These are phyloP conservation scores for Lanistes nyassanus DNA, from an alignment of 1,140 invertebrate species.

Conservation along the genomic window DNA sequence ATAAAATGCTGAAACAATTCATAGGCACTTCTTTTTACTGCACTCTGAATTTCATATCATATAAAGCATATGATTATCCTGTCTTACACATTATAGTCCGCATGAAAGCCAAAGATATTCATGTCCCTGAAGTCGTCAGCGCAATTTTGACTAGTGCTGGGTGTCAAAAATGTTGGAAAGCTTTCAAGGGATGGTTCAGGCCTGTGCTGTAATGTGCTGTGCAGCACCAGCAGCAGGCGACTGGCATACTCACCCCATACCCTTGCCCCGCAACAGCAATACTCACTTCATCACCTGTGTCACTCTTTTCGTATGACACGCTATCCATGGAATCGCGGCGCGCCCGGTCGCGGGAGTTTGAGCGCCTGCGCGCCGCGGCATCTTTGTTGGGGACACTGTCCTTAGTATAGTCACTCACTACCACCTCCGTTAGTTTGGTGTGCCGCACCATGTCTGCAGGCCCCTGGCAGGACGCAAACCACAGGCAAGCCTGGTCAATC, in stretches of 20 bases:
- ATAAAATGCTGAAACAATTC: too few relatives aligned
- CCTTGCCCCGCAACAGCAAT: slow-evolving; percentile 53
- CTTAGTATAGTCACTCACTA: slow-evolving; percentile 64
- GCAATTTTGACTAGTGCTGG: neutral
- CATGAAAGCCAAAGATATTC: neutral
- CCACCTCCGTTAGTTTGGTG: slow-evolving; percentile 81
- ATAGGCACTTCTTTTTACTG: neutral
- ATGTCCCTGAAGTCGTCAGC: neutral
- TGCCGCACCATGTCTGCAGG: slow-evolving; percentile 91
- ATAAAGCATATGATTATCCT: neutral
- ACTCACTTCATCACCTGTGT: slow-evolving; percentile 72
- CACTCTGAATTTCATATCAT: neutral
- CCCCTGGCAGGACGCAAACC: slow-evolving; percentile 68
- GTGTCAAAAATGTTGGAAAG: slow-evolving; percentile 16
- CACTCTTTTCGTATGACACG: slow-evolving; percentile 71
- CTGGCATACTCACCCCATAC: slow-evolving; percentile 61
- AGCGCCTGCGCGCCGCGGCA: slow-evolving; percentile 61
- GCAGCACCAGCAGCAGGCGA: neutral
- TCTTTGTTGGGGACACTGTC: slow-evolving; percentile 56
- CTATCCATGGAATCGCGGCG: slow-evolving; percentile 75
- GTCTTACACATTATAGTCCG: neutral
- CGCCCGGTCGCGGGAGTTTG: slow-evolving; percentile 68
- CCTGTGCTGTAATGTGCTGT: neutral
- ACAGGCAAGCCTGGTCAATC: too few relatives aligned
- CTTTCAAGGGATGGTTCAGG: neutral